Evolutionary conservation across 2,797 vertebrate species (phyloP).

Genomic region (Pterois miles): DNA sequence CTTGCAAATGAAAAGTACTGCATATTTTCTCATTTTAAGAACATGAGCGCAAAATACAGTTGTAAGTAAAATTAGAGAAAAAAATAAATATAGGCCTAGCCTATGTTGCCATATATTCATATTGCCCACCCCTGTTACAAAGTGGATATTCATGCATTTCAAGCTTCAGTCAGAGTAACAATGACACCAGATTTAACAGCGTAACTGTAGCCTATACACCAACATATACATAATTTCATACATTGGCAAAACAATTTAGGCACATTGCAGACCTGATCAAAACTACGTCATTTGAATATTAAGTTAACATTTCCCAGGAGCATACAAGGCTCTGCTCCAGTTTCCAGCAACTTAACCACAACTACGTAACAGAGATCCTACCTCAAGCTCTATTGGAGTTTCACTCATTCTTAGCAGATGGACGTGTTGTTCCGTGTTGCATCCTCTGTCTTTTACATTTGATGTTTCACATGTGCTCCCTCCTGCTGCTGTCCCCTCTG

Average conservation of each 20-base stretch:
- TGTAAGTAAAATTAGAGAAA: no score
- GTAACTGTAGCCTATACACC: not conserved
- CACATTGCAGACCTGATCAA: not conserved
- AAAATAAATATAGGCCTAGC: no score
- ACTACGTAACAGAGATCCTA: conserved; percentile 51
- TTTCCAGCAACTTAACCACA: conserved; percentile 27
- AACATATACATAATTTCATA: no score
- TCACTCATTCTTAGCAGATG: conserved; percentile 70
- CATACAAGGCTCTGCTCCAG: not conserved
- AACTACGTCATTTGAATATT: not conserved
- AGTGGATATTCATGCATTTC: not conserved
- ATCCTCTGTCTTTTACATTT: conserved; percentile 46
- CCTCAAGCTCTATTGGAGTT: conserved; percentile 69
- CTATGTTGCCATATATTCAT: no score
- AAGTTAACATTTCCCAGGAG: not conserved
- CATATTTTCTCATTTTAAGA: no score
- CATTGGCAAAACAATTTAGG: not conserved
- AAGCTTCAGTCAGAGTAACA: not conserved
- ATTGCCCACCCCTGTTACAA: not conserved
- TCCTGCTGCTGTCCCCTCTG: conserved; percentile 37
- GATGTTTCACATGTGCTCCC: conserved; percentile 28
- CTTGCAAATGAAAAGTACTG: no score
- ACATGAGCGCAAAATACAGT: no score
- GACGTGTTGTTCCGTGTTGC: conserved; percentile 30
- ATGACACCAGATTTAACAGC: not conserved